phyloP scores from a whole-genome alignment of 2,113 vertebrate genomes.

The Turnix velox region DNA sequence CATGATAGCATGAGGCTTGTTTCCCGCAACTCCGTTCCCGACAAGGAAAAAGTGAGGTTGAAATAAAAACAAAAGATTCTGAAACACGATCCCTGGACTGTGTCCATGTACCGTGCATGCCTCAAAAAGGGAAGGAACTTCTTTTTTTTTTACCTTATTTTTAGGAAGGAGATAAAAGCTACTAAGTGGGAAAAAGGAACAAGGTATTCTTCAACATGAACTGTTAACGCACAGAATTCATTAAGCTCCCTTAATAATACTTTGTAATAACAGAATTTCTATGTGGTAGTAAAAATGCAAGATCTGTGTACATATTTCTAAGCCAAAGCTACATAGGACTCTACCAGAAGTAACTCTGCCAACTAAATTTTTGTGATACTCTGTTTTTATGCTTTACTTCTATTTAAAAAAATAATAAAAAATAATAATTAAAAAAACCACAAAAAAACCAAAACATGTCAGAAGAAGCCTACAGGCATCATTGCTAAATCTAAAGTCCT shows the following conservation, averaged over 20 bases:
- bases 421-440: background rate
- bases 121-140: background rate
- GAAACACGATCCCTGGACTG: background rate
- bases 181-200: background rate
- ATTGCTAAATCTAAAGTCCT: background rate
- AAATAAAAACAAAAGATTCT: background rate
- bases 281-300: background rate
- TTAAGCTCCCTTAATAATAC: background rate
- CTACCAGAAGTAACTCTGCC: background rate
- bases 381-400: background rate
- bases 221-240: background rate
- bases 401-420: background rate
- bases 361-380: background rate
- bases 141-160: background rate
- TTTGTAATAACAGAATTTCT: background rate
- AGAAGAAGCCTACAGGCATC: background rate
- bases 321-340: fast-evolving
- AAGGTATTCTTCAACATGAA: background rate
- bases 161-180: background rate
- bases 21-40: no score
- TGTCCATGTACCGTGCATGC: background rate
- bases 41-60: background rate
- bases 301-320: background rate
- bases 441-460: background rate
- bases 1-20: no score